A percentile compares a stretch with the other conserved stretches of the same genome.
Evolutionary conservation across 1,140 invertebrate genomes (phyloP).

Genomic region (Halictus rubicundus): DNA sequence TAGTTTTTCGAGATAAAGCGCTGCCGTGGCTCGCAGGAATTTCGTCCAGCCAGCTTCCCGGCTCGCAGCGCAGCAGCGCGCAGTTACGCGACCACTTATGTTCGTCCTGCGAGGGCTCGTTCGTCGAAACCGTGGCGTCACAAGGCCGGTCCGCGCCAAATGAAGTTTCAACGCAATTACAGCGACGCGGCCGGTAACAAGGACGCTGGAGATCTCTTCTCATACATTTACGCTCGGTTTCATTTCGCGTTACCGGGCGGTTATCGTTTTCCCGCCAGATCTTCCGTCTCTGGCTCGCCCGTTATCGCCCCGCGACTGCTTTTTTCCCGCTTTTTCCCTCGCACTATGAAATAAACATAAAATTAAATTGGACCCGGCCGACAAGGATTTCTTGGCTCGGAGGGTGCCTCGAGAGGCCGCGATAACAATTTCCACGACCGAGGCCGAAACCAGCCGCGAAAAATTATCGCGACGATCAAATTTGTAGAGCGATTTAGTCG

Average conservation of each 20-base stretch:
- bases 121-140: background rate
- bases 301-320: background rate
- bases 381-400: slow-evolving; percentile 28
- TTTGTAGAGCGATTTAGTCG: slow-evolving; percentile 37
- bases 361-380: slow-evolving; percentile 46
- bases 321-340: background rate
- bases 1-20: too few relatives aligned
- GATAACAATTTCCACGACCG: slow-evolving; percentile 36
- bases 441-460: background rate
- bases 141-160: slow-evolving; percentile 22
- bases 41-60: too few relatives aligned
- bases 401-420: background rate
- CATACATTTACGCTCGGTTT: slow-evolving; percentile 50
- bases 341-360: slow-evolving; percentile 44
- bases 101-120: slow-evolving; percentile 6
- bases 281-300: background rate
- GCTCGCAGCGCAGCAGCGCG: background rate
- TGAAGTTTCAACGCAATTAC: slow-evolving; percentile 55
- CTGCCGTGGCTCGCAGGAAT: too few relatives aligned
- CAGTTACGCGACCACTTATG: slow-evolving; percentile 49
- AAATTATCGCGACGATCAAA: slow-evolving; percentile 44
- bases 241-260: slow-evolving; percentile 30
- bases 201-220: slow-evolving; percentile 40
- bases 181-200: slow-evolving; percentile 44
- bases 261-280: slow-evolving; percentile 38